Base-by-base conservation (phyloP, 2,888 invertebrate species). In the Troides aeacus region DNA sequence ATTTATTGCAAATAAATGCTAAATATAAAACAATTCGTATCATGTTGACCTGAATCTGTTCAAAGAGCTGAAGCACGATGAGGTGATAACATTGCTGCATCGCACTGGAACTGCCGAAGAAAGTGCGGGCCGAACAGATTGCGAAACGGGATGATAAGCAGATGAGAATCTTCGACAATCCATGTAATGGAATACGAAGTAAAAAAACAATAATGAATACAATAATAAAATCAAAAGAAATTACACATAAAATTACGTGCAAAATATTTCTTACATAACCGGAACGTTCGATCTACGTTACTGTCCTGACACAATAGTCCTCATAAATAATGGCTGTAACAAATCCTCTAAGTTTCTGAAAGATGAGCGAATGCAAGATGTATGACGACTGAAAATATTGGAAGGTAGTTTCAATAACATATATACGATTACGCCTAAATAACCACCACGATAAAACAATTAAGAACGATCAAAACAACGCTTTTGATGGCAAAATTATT, bases 1-100 rank as follows among this genome's bases (percentile, higher is more conserved):
- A 81, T 87, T 87, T 87, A 82, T 87, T 84, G 77, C 83, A 84
- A 92, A 92, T 92, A 92, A 92, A 92, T 84, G 86, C 82, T 90
- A 84, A 81, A 84, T 82, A 84, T 68, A 78, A 78, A 80, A 78
- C 87, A 81, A 89, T 89, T 90, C 86, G 88, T 86, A 88, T 80
- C 80, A 81, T 79, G 78, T 78, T 85, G 79, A 85, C 89, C 89
- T 88, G 77, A 78, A 82, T 86, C 79, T 88, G 85, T 86, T 88
- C 74, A 84, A 85, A 87, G 85, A 84, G 77, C 15, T 70, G 62
- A 79, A 80, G 78, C 79, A 68, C 73, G 72, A 78, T 81, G 82
- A 80, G 80, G 80, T 84, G 83, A 73, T 76, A 61, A 68, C 72
- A 70, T 76, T 77, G 74, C 80, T 81, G 79, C 79, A 70, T 57